A percentile compares a stretch with the other conserved stretches of the same genome.
phyloP scores from a whole-genome alignment of 2,113 vertebrate genomes.

The Antechinus stuartii region DNA sequence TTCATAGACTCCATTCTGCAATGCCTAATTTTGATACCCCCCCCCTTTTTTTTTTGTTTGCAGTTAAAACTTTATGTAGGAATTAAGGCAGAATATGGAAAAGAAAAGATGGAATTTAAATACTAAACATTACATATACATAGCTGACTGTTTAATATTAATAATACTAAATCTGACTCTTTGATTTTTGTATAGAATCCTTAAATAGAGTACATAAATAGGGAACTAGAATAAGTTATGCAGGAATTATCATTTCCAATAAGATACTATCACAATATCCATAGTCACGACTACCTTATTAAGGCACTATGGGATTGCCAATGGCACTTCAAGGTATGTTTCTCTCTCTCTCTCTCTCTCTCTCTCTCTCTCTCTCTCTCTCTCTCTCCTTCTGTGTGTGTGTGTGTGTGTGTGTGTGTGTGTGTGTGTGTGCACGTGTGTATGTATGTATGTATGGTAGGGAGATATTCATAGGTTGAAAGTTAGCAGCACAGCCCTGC shows the following conservation, averaged over 20 bases:
- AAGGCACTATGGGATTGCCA: background rate
- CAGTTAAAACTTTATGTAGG: background rate
- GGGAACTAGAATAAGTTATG: background rate
- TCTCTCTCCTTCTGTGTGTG: too few species aligned
- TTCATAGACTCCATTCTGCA: background rate
- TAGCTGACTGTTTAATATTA: background rate
- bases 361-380: too few species aligned
- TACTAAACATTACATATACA: background rate
- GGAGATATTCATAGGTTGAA: background rate
- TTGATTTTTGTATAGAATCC: background rate
- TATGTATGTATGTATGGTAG: too few species aligned
- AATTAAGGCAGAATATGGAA: background rate
- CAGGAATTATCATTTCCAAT: background rate
- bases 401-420: too few species aligned
- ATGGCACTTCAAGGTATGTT: too few species aligned
- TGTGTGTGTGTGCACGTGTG: too few species aligned
- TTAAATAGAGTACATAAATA: background rate
- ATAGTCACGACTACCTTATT: background rate
- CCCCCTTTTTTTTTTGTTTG: background rate
- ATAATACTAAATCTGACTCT: background rate
- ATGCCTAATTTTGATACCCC: background rate
- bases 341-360: too few species aligned
- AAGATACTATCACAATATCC: background rate
- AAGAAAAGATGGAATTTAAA: background rate
- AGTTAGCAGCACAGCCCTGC: too few species aligned